Percentiles rank a stretch among this genome's conserved stretches.
Conservation (phyloP, 2,888 invertebrate species). For the Artemia sinica region DNA sequence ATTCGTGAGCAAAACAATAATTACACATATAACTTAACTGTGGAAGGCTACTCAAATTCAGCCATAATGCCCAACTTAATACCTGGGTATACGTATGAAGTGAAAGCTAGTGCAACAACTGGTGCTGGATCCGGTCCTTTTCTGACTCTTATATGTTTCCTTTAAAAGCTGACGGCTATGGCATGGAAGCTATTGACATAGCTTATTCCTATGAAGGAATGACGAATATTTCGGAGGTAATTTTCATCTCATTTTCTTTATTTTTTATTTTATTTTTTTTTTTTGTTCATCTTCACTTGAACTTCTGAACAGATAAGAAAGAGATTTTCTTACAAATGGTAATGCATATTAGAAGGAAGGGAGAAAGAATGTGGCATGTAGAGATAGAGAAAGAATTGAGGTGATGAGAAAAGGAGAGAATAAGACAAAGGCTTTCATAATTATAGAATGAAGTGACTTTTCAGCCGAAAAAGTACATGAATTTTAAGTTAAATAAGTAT, state of each 20-base stretch:
- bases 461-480: too few relatives aligned
- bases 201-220: neutral
- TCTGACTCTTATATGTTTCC: neutral
- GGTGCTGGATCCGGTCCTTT: neutral
- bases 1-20: neutral
- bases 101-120: neutral
- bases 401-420: too few relatives aligned
- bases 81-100: neutral
- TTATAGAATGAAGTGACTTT: too few relatives aligned
- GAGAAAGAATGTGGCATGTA: too few relatives aligned
- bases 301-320: too few relatives aligned
- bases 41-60: neutral
- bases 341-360: too few relatives aligned
- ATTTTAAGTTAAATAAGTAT: too few relatives aligned
- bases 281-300: too few relatives aligned
- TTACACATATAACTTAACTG: neutral
- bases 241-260: neutral
- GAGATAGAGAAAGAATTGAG: too few relatives aligned
- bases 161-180: neutral
- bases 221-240: neutral
- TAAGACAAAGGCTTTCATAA: too few relatives aligned
- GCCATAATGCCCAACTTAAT: slow-evolving; percentile 6
- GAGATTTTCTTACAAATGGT: too few relatives aligned
- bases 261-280: too few relatives aligned
- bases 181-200: neutral